Percentiles rank a stretch among this genome's conserved stretches.
Evolutionary conservation across 2,888 invertebrate species (phyloP).

Genomic region (Tiliacea citrago): DNA sequence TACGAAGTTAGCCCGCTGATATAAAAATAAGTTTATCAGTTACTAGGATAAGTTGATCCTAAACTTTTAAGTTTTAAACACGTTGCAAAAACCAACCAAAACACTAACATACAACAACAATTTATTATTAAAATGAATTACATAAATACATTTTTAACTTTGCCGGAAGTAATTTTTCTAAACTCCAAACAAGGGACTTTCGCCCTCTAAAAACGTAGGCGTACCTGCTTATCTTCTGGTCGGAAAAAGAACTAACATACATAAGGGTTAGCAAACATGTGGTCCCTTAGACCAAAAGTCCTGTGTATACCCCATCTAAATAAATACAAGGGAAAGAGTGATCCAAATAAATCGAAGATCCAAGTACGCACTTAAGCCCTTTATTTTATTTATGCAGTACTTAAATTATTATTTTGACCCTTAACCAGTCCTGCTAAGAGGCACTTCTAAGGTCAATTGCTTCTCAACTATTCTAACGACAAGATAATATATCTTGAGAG

Average conservation of each 20-base stretch:
- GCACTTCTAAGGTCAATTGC: conserved; percentile 25
- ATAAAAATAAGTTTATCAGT: background rate
- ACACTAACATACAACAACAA: background rate
- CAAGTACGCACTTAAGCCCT: conserved; percentile 40
- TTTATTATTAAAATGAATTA: background rate
- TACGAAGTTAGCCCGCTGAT: background rate
- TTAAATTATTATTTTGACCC: conserved; percentile 53
- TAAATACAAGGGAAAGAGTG: conserved; percentile 29
- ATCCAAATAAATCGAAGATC: conserved; percentile 37
- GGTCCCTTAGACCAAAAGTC: background rate
- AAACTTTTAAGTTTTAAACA: background rate
- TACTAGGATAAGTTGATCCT: background rate
- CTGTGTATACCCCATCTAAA: conserved; percentile 13
- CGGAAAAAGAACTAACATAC: conserved; percentile 24
- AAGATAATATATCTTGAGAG: conserved; percentile 3
- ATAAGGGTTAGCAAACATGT: conserved; percentile 36
- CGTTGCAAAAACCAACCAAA: background rate
- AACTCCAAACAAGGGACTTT: background rate
- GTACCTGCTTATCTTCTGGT: background rate
- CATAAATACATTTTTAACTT: background rate
- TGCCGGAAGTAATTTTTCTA: background rate
- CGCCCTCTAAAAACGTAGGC: conserved; percentile 4
- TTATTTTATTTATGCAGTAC: conserved; percentile 53
- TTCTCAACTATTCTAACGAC: conserved; percentile 23
- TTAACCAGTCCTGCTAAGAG: conserved; percentile 26